Base-by-base conservation (phyloP, 2,113 vertebrate genomes). In the Cololabis saira region DNA sequence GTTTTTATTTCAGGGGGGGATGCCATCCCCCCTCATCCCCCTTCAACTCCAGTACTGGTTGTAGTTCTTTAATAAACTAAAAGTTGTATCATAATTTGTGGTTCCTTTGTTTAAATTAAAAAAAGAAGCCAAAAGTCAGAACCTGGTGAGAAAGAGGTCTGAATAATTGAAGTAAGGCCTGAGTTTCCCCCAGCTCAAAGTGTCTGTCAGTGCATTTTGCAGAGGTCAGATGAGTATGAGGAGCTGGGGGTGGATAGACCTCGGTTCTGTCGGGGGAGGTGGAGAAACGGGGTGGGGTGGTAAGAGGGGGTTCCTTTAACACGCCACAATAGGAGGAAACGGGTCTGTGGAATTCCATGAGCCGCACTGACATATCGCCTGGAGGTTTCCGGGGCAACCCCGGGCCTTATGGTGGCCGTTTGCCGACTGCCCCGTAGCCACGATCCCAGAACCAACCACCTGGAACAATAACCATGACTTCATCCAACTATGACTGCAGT, bases 331-430 rank as follows among this genome's bases (percentile, higher is more conserved):
- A 71, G 88, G 69, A 89, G 87, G 90, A 90, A 90, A 81, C 87
- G 13, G 41, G 54, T 73, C 67, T 57, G 68, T 70, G 71, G 67
- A 90, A 93, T 92, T 93, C 92, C 92, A 87, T 72, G 79, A 74
- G 87, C 68, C 54, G 67, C 45, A 59, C 70, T 68, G 83, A 91
- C 76, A 75, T 78, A 91, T 91, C 74, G 83, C 89, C 74, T 80
- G 83, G 87, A 92, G 87, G 90, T 93, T 92, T 88, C 92, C 87
- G 84, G 74, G 89, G 91, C 90, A 93, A 93, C 92, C 70, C 76
- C 57, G 57, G 6, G 50, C 58, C 64, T 57, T n/a, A 19, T 60
- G 27, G 66, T 44, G 6, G 33, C 33, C 33, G 33, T 37, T 7
- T 37, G 33, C 33, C 33, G 33, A 11, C 33, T 37, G 6, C 33